These are phyloP conservation scores for Macroteleia sp. DNA, from an alignment of 2,888 invertebrate species.

Conservation along the genomic window DNA sequence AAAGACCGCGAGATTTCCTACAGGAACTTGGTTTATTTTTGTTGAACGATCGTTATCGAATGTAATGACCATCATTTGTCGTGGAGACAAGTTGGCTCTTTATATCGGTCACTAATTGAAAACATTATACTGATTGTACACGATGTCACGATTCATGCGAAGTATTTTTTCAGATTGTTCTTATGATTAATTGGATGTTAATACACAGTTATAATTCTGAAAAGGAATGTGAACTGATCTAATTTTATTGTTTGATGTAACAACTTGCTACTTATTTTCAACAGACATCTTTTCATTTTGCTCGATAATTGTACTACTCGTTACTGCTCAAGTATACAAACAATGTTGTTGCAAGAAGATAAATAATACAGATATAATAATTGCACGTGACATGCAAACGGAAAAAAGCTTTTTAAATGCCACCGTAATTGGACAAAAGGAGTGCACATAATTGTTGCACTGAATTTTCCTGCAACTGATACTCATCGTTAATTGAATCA, in stretches of 20 bases:
- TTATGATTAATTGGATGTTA: too few species aligned
- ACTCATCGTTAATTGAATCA: slow-evolving; percentile 32
- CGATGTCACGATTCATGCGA: slow-evolving; percentile 3
- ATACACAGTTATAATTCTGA: too few species aligned
- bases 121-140: slow-evolving; percentile 35
- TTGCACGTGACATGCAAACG: slow-evolving; percentile 48
- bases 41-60: slow-evolving; percentile 35
- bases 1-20: background rate
- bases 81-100: slow-evolving; percentile 39
- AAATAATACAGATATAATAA: slow-evolving; percentile 54
- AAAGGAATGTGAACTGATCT: too few species aligned
- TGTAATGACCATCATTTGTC: slow-evolving; percentile 57
- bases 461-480: slow-evolving; percentile 28
- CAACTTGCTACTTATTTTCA: slow-evolving; percentile 12
- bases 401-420: slow-evolving; percentile 32
- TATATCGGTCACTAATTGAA: slow-evolving; percentile 54
- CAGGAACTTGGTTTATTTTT: slow-evolving; percentile 36
- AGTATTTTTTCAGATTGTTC: too few species aligned
- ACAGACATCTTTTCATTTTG: slow-evolving; percentile 45
- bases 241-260: too few species aligned
- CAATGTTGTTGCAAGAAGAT: slow-evolving; percentile 33
- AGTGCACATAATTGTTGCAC: slow-evolving; percentile 20
- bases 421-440: slow-evolving; percentile 38
- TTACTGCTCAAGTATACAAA: slow-evolving; percentile 48
- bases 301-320: slow-evolving; percentile 49